Base-by-base conservation (phyloP, 2,888 invertebrate species). In the Barypeithes pellucidus region DNA sequence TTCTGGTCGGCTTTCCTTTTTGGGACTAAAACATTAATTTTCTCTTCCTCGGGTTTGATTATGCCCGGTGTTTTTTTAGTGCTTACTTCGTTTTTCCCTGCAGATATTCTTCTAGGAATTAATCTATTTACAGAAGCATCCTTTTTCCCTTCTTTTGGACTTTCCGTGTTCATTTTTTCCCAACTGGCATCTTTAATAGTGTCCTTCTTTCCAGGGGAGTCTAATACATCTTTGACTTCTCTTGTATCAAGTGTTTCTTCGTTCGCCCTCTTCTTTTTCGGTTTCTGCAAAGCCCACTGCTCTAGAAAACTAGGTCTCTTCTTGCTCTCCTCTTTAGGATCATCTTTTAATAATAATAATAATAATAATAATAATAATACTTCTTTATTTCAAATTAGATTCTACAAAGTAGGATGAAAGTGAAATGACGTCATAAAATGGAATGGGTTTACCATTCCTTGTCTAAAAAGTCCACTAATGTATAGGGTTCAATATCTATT, bases 231-330 rank as follows among this genome's bases (percentile, higher is more conserved):
- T 24, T 71, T 47, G n/a, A 72, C 62, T 36, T 18, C 20, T 20
- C 24, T n/a, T 22, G 20, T 60, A 3, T 22, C n/a, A n/a, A n/a
- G n/a, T n/a, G n/a, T n/a, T 24, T 16, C 62, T 22, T 74, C 61
- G 74, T 57, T 39, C 65, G 62, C 16, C 59, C 71, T 73, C 22
- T 62, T 60, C 18, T 72, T 75, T 71, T 60, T 73, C 2, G 78
- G 77, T 5, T 79, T 78, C 63, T 80, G 83, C 60, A 79, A 78
- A 0, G 85, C 80, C 86, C 86, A 86, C 50, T 84, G 79, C 72
- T 83, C 80, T 16, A 86, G 76, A 63, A 85, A 82, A 77, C 80
- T 85, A 3, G 81, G 78, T 67, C 80, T 80, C 75, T 84, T 84
- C 14, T 79, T 76, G 72, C 79, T 80, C 24, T 70, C 76, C 18